Evolutionary conservation across 2,888 invertebrate species (phyloP).

Genomic region (Heteropelma amictum): DNA sequence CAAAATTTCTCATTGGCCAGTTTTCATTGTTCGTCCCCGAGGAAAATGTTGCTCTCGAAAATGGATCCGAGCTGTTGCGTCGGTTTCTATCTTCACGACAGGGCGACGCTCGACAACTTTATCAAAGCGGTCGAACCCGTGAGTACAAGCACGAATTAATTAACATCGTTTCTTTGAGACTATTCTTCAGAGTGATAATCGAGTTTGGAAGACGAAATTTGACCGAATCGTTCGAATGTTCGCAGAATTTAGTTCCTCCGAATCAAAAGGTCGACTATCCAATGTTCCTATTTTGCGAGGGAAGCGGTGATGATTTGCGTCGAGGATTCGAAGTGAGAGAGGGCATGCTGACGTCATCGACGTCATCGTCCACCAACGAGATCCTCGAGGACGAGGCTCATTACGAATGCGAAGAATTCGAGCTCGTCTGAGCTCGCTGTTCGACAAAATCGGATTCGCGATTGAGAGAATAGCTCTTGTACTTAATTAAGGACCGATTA

Average conservation of each 20-base stretch:
- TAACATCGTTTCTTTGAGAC: background rate
- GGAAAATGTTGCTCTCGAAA: conserved; percentile 90
- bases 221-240: conserved; percentile 9
- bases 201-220: no score
- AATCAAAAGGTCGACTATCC: conserved; percentile 85
- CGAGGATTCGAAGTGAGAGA: conserved; percentile 66
- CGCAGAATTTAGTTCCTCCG: conserved; percentile 79
- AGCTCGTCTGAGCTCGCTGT: conserved; percentile 62
- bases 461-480: conserved; percentile 54
- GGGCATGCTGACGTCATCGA: conserved; percentile 61
- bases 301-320: conserved; percentile 81
- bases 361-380: conserved; percentile 58
- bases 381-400: conserved; percentile 68
- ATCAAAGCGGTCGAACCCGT: conserved; percentile 84
- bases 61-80: conserved; percentile 96
- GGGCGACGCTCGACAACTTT: conserved; percentile 88
- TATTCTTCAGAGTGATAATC: no score
- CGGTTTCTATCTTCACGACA: conserved; percentile 90
- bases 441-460: background rate
- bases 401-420: conserved; percentile 74
- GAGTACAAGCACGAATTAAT: conserved; percentile 61
- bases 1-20: conserved; percentile 87
- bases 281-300: conserved; percentile 89
- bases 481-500: conserved; percentile 60
- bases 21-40: conserved; percentile 92